These are phyloP conservation scores for Lasius platythorax DNA, from an alignment of 2,888 invertebrate species.

Conservation along the genomic window DNA sequence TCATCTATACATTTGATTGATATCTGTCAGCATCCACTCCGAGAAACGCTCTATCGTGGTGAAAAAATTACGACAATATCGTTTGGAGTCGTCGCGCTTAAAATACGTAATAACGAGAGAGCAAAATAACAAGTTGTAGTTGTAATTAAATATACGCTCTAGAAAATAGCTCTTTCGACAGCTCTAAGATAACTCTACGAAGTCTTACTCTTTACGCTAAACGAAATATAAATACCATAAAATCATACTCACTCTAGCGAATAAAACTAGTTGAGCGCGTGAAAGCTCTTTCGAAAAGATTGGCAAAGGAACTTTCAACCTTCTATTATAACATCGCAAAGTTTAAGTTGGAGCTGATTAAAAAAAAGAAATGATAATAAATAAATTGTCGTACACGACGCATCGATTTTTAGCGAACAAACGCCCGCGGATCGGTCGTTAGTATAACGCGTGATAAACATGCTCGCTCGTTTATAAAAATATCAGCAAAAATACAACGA, in stretches of 20 bases:
- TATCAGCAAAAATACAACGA: constrained; percentile 72
- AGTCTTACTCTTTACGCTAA: constrained; percentile 15
- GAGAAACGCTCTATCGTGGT: constrained; percentile 4
- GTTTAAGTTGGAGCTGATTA: not conserved
- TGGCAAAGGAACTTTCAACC: constrained; percentile 52
- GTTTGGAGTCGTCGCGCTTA: constrained; percentile 10
- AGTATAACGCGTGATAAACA: constrained; percentile 38
- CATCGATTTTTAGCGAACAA: constrained; percentile 2
- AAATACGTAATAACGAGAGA: constrained; percentile 39
- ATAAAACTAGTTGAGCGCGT: constrained; percentile 50
- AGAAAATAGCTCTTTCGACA: not conserved
- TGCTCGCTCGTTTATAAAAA: constrained; percentile 65
- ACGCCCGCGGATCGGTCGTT: not conserved
- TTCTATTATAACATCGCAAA: not conserved
- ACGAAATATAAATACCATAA: constrained; percentile 41
- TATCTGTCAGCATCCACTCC: not conserved
- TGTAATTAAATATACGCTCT: constrained; percentile 18
- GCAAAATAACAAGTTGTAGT: constrained; percentile 24
- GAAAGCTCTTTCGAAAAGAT: constrained; percentile 38
- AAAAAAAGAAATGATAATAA: not conserved
- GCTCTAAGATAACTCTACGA: constrained; percentile 12
- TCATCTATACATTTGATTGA: constrained; percentile 11
- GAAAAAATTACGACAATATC: constrained; percentile 13
- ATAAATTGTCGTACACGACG: constrained; percentile 30
- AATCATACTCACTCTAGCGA: constrained; percentile 23